A percentile compares a stretch with the other conserved stretches of the same genome.
Conservation (phyloP, 2,797 vertebrate species). For the Acanthornis magna region DNA sequence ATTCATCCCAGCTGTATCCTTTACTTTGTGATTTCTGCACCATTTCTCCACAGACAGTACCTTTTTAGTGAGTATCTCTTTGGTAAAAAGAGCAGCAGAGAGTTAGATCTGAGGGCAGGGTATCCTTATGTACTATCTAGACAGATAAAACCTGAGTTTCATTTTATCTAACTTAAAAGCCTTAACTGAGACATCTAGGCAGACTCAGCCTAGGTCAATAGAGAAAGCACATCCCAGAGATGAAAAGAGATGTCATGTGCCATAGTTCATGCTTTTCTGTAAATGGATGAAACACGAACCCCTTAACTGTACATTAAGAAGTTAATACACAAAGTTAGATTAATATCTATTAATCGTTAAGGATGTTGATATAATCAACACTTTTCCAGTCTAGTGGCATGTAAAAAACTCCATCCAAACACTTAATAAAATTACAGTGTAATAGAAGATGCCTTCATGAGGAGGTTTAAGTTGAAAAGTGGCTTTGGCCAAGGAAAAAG, state of each 20-base stretch:
- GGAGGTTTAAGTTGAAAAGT: background rate
- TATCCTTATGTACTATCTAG: background rate
- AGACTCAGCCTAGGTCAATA: background rate
- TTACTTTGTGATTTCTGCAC: background rate
- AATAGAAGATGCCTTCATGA: background rate
- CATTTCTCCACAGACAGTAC: background rate
- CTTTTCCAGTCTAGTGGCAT: background rate
- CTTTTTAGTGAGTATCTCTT: background rate
- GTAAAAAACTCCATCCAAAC: background rate
- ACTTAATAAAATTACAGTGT: background rate
- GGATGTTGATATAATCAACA: background rate
- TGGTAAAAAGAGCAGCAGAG: background rate
- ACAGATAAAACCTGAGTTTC: background rate
- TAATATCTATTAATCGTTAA: background rate
- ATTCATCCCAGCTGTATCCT: accelerated
- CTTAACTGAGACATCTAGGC: background rate
- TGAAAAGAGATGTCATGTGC: background rate
- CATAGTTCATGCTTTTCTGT: background rate
- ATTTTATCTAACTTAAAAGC: background rate
- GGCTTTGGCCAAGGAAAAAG: background rate
- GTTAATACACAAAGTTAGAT: background rate
- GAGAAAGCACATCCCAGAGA: background rate
- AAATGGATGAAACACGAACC: background rate
- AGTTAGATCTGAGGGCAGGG: background rate
- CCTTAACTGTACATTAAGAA: background rate